Evolutionary conservation across 1,140 invertebrate species (phyloP).

Genomic region (Campoletis sonorensis): DNA sequence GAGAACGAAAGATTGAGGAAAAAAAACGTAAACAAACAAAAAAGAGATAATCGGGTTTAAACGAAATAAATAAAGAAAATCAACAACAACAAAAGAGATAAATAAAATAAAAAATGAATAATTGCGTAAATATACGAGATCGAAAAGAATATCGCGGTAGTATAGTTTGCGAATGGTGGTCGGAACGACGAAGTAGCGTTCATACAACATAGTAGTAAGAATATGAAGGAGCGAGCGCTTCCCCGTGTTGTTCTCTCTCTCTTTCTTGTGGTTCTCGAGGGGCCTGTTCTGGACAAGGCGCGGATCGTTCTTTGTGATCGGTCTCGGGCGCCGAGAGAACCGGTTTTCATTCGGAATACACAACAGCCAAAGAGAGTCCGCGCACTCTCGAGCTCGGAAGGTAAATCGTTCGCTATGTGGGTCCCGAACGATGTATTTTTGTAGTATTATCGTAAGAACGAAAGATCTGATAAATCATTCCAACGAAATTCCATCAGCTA

Average conservation of each 20-base stretch:
- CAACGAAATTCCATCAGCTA: neutral
- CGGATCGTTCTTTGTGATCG: conserved; percentile 33
- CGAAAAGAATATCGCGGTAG: neutral
- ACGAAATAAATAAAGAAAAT: too few relatives aligned
- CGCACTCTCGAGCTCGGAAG: conserved; percentile 8
- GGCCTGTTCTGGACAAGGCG: conserved; percentile 18
- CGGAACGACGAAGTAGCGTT: conserved; percentile 3
- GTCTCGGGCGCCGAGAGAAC: conserved; percentile 44
- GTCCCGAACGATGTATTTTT: conserved; percentile 19
- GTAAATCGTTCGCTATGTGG: conserved; percentile 28
- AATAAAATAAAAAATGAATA: neutral
- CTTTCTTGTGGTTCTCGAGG: conserved; percentile 17
- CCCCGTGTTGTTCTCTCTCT: conserved; percentile 15
- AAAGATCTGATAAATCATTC: conserved; percentile 22
- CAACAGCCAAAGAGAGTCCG: neutral
- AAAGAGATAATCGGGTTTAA: too few relatives aligned
- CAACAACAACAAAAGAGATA: too few relatives aligned
- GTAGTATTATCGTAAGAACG: conserved; percentile 30
- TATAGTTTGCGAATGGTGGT: conserved; percentile 14
- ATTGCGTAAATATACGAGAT: conserved; percentile 1
- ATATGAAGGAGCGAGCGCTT: neutral
- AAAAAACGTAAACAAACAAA: too few relatives aligned
- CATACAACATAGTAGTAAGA: conserved; percentile 24
- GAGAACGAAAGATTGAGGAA: too few relatives aligned
- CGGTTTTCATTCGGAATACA: conserved; percentile 48